A percentile compares a stretch with the other conserved stretches of the same genome.
These are phyloP conservation scores for Drepana arcuata DNA, from an alignment of 1,140 invertebrate species.

Conservation along the genomic window DNA sequence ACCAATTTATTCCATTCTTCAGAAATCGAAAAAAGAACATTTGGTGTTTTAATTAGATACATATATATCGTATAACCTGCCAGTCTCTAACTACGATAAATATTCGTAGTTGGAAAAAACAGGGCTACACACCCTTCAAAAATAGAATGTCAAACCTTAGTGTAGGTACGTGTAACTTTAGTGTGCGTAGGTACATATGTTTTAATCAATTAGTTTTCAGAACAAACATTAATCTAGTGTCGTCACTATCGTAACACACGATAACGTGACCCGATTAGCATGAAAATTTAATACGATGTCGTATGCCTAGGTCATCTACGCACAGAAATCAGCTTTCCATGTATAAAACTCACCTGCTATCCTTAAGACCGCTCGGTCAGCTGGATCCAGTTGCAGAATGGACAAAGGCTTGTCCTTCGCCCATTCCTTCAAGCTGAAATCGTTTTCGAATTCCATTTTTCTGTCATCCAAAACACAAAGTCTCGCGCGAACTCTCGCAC, in stretches of 20 bases:
- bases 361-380: slow-evolving; percentile 93
- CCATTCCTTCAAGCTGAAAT: slow-evolving; percentile 93
- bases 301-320: background rate
- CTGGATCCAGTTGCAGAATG: slow-evolving; percentile 94
- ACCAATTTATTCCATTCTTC: too few species aligned
- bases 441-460: slow-evolving; percentile 86
- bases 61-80: too few species aligned
- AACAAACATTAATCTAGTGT: slow-evolving; percentile 23
- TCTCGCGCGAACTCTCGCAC: slow-evolving; percentile 61
- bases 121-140: too few species aligned
- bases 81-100: too few species aligned
- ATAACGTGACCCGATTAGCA: slow-evolving; percentile 31
- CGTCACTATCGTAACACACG: slow-evolving; percentile 22
- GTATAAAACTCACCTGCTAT: slow-evolving; percentile 87
- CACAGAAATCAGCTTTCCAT: background rate
- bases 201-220: slow-evolving; percentile 21
- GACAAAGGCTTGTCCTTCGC: slow-evolving; percentile 95
- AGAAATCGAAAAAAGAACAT: too few species aligned
- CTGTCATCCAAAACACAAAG: slow-evolving; percentile 67
- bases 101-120: too few species aligned
- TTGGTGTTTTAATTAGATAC: too few species aligned
- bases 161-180: too few species aligned
- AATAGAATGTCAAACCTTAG: too few species aligned
- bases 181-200: too few species aligned
- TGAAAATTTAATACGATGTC: slow-evolving; percentile 6